Base-by-base conservation (phyloP, 2,888 invertebrate genomes). In the Ormyrus thymus region DNA sequence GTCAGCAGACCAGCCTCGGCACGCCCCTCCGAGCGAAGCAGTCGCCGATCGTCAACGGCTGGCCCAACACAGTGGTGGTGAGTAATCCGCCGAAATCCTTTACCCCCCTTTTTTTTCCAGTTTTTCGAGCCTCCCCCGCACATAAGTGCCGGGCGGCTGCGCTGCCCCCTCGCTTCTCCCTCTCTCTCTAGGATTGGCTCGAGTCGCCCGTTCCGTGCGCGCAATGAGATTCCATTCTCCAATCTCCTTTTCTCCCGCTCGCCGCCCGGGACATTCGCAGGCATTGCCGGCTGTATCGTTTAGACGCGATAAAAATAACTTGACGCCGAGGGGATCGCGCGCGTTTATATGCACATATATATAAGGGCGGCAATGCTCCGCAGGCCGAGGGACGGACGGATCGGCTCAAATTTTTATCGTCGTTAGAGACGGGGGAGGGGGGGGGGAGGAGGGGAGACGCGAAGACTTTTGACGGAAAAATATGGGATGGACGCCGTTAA, bases 31-130 rank as follows among this genome's bases (percentile, higher is more conserved):
- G 15, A 62, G 8, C 0, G 4, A 8, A 50, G 29, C 64, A 61
- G 83, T 82, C 84, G 48, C 79, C 84, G 86, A 84, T 86, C 87
- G 86, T 88, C 85, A 87, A 87, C 85, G 86, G 82, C 75, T 88
- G 86, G 87, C 80, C 78, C 84, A 86, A 83, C 84, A 45, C 45
- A 50, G 51, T 65, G 82, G 84, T 87, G 81, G 82, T 82, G 82
- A 82, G 83, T 82, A 82, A 82, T 78, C 77, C 70, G 45, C 64
- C 43, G 62, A 62, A 50, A 50, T 43, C 15, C 58, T 48, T n/a
- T 15, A 55, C 9, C n/a, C 10, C 61, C 55, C 9, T 55, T 11
- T 69, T 46, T 70, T 70, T 64, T 72, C 64, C 64, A 64, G 13
- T 64, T 72, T 72, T 72, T 72, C 64, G 48, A 11, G 46, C 4